phyloP scores from a whole-genome alignment of 2,797 vertebrate species.

The Telmatherina bonti region DNA sequence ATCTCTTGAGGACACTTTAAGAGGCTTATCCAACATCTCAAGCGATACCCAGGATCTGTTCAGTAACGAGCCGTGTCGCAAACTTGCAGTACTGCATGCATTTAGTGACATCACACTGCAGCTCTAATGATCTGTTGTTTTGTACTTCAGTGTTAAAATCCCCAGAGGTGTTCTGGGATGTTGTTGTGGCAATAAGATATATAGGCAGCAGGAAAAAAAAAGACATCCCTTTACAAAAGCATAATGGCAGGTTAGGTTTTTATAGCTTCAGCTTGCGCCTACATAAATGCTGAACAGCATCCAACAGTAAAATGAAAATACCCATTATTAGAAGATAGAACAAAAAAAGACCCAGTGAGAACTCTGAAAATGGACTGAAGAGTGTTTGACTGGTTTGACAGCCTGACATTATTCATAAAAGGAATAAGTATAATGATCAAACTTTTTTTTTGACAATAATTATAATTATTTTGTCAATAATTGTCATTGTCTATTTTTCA shows the following conservation, averaged over 20 bases:
- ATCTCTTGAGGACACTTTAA: slow-evolving; percentile 40
- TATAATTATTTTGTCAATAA: too few relatives aligned
- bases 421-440: too few relatives aligned
- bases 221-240: not conserved
- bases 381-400: too few relatives aligned
- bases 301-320: too few relatives aligned
- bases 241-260: not conserved
- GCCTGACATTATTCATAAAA: too few relatives aligned
- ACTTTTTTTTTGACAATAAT: too few relatives aligned
- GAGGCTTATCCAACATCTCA: slow-evolving; percentile 35
- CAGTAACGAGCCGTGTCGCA: slow-evolving; percentile 22
- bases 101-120: not conserved
- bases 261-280: not conserved
- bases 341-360: too few relatives aligned
- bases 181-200: not conserved
- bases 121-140: not conserved
- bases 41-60: slow-evolving; percentile 21
- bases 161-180: not conserved
- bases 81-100: not conserved
- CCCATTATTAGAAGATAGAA: too few relatives aligned
- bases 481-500: too few relatives aligned
- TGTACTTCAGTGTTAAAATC: not conserved
- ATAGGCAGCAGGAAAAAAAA: slow-evolving; percentile 1
- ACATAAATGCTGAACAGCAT: not conserved
- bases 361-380: too few relatives aligned